Evolutionary conservation across 2,888 invertebrate genomes (phyloP).

Genomic region (Sphaerophoria taeniata): DNA sequence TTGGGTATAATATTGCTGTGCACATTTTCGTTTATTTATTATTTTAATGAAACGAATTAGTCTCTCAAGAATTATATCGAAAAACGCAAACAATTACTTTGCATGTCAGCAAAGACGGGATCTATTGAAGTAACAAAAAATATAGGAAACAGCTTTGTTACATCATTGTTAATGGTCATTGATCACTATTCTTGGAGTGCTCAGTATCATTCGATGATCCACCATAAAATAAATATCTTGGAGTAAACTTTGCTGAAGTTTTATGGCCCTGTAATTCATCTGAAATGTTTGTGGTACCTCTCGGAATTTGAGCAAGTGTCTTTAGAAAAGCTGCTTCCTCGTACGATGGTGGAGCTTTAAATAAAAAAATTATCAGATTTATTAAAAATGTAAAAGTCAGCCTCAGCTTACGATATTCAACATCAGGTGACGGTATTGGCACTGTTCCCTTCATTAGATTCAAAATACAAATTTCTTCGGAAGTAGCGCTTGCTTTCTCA

Average conservation of each 20-base stretch:
- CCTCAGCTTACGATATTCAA: slow-evolving; percentile 39
- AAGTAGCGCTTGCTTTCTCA: slow-evolving; percentile 11
- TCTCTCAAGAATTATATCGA: no score
- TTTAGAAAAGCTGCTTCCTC: slow-evolving; percentile 33
- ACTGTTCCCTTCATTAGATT: slow-evolving; percentile 42
- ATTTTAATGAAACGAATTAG: no score
- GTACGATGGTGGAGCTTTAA: slow-evolving; percentile 13
- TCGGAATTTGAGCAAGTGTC: no score
- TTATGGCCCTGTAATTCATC: slow-evolving; percentile 37
- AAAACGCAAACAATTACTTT: no score
- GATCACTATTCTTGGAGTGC: no score
- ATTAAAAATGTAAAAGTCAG: no score
- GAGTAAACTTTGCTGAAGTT: slow-evolving; percentile 30
- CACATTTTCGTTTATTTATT: no score
- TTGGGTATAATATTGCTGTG: no score
- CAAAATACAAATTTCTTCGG: slow-evolving; percentile 34
- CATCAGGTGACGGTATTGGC: neutral
- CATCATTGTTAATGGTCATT: no score
- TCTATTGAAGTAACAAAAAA: no score
- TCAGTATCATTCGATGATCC: neutral
- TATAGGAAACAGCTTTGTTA: no score
- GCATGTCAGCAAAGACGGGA: no score
- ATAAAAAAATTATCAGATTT: neutral
- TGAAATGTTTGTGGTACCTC: neutral
- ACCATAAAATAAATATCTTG: slow-evolving; percentile 44